Percentiles rank a stretch among this genome's conserved stretches.
Evolutionary conservation across 2,888 invertebrate genomes (phyloP).

Genomic region (Dynastes tityus): DNA sequence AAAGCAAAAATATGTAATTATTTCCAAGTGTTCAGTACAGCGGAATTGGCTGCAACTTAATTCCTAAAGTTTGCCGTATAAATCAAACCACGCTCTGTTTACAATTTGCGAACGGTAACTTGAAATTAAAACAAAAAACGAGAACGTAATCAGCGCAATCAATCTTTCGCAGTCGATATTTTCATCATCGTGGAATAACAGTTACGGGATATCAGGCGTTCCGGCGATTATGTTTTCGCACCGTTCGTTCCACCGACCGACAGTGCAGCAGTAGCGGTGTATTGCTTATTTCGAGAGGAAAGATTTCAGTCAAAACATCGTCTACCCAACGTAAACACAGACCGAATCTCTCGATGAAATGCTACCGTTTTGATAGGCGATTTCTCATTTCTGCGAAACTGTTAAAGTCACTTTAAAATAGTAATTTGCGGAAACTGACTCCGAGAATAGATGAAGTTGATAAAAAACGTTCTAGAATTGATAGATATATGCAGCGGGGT

Average conservation of each 20-base stretch:
- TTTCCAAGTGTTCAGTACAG: too few relatives aligned
- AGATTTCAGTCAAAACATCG: constrained; percentile 50
- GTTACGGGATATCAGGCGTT: not conserved
- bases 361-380: constrained; percentile 46
- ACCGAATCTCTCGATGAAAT: constrained; percentile 50
- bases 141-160: constrained; percentile 5
- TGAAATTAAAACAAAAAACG: constrained; percentile 13
- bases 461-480: constrained; percentile 32
- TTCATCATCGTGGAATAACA: constrained; percentile 30
- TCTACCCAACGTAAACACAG: constrained; percentile 51
- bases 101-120: not conserved
- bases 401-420: constrained; percentile 38
- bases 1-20: too few relatives aligned
- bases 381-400: constrained; percentile 48
- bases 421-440: constrained; percentile 39
- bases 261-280: not conserved
- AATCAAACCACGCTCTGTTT: constrained; percentile 11
- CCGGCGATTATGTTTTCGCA: constrained; percentile 4
- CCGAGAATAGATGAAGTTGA: constrained; percentile 34
- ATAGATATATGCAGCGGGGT: constrained; percentile 5
- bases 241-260: not conserved
- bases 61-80: not conserved
- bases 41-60: not conserved
- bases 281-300: constrained; percentile 5
- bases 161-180: constrained; percentile 21